Evolutionary conservation across 2,888 invertebrate species (phyloP), one percentile per base, ranked within the genome.

Genomic region (Thumatha senex): DNA sequence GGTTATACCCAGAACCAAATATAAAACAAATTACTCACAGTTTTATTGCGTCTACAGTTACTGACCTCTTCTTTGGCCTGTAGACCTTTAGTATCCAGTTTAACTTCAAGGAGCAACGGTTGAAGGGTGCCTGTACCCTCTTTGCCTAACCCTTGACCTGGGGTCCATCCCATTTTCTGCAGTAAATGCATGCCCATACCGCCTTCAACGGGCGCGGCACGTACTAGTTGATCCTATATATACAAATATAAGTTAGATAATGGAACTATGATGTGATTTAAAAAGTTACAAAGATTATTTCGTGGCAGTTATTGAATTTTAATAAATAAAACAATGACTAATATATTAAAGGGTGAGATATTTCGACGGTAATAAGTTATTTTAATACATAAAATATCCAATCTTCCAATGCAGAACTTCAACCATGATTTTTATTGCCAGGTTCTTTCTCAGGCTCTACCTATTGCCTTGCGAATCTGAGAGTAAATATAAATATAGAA

Each of bases 161-260:
- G 98, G 61, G 95, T 95, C 99, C 99, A 99, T 40, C 99, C 99
- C 99, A 99, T 99, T 93, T 98, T 99, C 92, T 98, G 97, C 41
- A 99, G 93, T 57, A 99, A 93, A 67, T 96, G 96, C 98, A 98
- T 98, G 15, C 99, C 99, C 95, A 99, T 97, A 10, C 99, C 99
- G 48, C 98, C 96, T 43, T 95, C 95, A 1, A 99, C 96, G 0
- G 98, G 98, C 51, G 96, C 95, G n/a, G 98, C 97, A 10, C 94
- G 95, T 61, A 95, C 95, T 63, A 99, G 93, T 89, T 98, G 98
- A 91, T 99, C 98, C 96, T 98, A 94, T 58, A 86, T 72, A 74
- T 24, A 52, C 12, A 39, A 34, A 8, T 34, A 35, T n/a, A 0
- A 46, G 9, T 62, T 53, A 59, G 51, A 63, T 11, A 50, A 40